Conservation (phyloP, 2,797 vertebrate genomes). For the Micrastur ruficollis region DNA sequence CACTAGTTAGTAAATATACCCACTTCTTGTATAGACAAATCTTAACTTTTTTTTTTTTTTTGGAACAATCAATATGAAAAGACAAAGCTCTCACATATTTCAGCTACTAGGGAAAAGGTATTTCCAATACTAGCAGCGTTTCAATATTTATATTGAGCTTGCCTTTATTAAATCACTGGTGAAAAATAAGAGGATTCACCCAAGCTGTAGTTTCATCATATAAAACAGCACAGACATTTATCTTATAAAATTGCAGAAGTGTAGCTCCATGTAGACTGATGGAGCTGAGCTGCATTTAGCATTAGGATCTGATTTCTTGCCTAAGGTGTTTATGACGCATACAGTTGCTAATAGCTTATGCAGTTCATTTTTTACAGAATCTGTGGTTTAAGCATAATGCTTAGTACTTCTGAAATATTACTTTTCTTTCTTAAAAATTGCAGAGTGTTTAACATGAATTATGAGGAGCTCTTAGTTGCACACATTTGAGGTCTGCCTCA, state of each 20-base stretch:
- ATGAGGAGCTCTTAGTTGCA: constrained; percentile 42
- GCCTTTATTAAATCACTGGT: constrained; percentile 78
- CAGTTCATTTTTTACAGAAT: constrained; percentile 77
- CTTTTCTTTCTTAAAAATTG: constrained; percentile 68
- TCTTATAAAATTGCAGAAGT: constrained; percentile 75
- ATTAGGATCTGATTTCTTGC: constrained; percentile 72
- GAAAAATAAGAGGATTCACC: constrained; percentile 75
- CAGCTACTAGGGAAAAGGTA: constrained; percentile 40
- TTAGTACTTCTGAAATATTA: constrained; percentile 70
- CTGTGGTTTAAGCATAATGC: constrained; percentile 77
- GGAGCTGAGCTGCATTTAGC: constrained; percentile 66
- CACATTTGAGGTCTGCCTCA: constrained; percentile 22
- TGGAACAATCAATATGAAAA: constrained; percentile 65
- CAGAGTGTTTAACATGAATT: constrained; percentile 53
- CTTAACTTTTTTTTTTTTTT: constrained; percentile 26
- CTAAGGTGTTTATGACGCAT: constrained; percentile 76
- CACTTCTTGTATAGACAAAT: constrained; percentile 64
- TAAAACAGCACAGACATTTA: constrained; percentile 75
- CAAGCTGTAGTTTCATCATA: constrained; percentile 76
- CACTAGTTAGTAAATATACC: constrained; percentile 60
- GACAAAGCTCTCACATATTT: constrained; percentile 64
- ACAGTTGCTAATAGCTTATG: constrained; percentile 72
- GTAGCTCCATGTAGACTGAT: constrained; percentile 69
- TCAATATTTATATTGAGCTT: constrained; percentile 79
- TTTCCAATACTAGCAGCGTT: constrained; percentile 62